Evolutionary conservation across 1,140 invertebrate genomes (phyloP).

Genomic region (Luehdorfia chinensis): DNA sequence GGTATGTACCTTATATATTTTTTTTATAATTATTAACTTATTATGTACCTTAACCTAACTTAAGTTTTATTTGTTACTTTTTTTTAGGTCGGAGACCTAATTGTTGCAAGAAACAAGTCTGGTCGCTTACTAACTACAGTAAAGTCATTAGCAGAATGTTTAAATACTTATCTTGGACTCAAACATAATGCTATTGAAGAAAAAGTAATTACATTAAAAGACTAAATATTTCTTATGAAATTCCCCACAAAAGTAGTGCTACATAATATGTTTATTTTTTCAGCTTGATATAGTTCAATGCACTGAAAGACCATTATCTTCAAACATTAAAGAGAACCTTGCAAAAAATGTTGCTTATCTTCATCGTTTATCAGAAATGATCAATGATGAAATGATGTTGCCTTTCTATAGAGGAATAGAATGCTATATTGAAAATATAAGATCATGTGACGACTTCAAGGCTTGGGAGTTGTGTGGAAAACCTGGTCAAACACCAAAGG

Average conservation of each 20-base stretch:
- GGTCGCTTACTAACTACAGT: conserved; percentile 52
- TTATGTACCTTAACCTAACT: no score
- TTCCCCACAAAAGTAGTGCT: conserved; percentile 3
- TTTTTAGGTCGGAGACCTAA: conserved; percentile 68
- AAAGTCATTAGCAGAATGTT: conserved; percentile 59
- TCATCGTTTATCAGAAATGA: conserved; percentile 65
- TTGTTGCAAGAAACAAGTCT: conserved; percentile 68
- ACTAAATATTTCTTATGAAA: conserved; percentile 1
- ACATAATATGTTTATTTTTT: conserved; percentile 27
- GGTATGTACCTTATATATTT: conserved; percentile 36
- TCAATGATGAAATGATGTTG: conserved; percentile 67
- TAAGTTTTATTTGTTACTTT: conserved; percentile 4
- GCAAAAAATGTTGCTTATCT: conserved; percentile 68
- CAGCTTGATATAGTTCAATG: conserved; percentile 69
- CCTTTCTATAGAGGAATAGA: conserved; percentile 68
- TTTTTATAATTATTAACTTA: conserved; percentile 2
- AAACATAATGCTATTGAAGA: conserved; percentile 55
- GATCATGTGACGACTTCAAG: conserved; percentile 68
- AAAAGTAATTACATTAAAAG: conserved; percentile 46
- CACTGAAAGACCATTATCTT: conserved; percentile 60
- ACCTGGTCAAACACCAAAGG: conserved; percentile 63
- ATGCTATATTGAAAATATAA: conserved; percentile 63
- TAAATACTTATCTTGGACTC: conserved; percentile 63
- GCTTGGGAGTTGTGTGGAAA: conserved; percentile 72
- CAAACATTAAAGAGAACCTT: conserved; percentile 63